Base-by-base conservation (phyloP, 2,888 invertebrate genomes). In the Acleris emargana region DNA sequence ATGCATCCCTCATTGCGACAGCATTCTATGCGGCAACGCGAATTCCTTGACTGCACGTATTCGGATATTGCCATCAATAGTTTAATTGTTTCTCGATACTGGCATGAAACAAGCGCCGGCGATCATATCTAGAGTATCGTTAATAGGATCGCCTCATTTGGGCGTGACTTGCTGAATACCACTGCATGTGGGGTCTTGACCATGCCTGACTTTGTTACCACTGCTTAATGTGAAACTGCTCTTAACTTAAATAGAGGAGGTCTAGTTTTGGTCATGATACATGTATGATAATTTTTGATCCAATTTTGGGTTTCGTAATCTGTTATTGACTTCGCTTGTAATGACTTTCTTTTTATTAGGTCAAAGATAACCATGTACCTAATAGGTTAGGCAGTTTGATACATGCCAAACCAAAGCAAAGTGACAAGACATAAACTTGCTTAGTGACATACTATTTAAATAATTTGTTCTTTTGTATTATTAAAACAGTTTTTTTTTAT, bases 91-190 rank as follows among this genome's bases (percentile, higher is more conserved):
- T 64, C 64, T 59, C 38, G 53, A 59, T 61, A 59, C 60, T 68
- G 62, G 69, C 69, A 70, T 70, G 74, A 75, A 74, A 74, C 74
- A 73, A 70, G 67, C 72, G 72, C 76, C 77, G 70, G 62, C 53
- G 58, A 64, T 64, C n/a, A 11, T 79, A 82, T 83, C 83, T 82
- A 18, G 38, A 80, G 25, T 87, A 87, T 86, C 87, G 81, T 81
- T 87, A 87, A 88, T 88, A 85, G 82, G 79, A 86, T 87, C 84
- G 80, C 76, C 87, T 86, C 84, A 87, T 86, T 88, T 86, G 87
- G 80, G 76, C 83, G 82, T 89, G 89, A 89, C 89, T 88, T 76
- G 89, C 84, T 68, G 75, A 78, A 81, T 76, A 64, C 60, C 57
- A 68, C 77, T 75, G 79, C 83, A 86, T 87, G 88, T 89, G 89